Percentiles rank a stretch among this genome's conserved stretches.
phyloP scores from a whole-genome alignment of 35 echinoderm and acorn worm species.

The Diadema setosum region DNA sequence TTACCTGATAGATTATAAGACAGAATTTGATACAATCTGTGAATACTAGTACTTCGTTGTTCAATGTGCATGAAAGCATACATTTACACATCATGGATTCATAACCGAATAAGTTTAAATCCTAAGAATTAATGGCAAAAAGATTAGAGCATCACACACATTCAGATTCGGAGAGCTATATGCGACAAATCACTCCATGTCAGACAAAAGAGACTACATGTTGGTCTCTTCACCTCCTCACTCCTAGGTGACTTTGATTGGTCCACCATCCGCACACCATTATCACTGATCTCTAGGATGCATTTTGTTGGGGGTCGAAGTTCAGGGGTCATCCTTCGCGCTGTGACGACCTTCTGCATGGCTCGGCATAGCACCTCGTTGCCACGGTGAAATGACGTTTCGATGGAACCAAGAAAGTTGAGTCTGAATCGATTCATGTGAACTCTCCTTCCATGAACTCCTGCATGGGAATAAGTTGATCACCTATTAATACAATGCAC shows the following conservation, averaged over 20 bases:
- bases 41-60: too few species aligned
- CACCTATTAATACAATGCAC: too few species aligned
- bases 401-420: slow-evolving; percentile 80
- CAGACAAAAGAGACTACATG: neutral
- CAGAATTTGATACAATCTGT: too few species aligned
- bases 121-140: too few species aligned
- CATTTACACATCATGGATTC: too few species aligned
- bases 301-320: slow-evolving; percentile 68
- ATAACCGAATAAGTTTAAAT: too few species aligned
- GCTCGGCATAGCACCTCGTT: slow-evolving; percentile 92
- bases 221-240: slow-evolving; percentile 13
- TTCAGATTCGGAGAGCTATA: too few species aligned
- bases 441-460: slow-evolving; percentile 28
- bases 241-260: slow-evolving; percentile 57
- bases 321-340: slow-evolving; percentile 61
- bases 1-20: too few species aligned
- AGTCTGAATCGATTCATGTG: slow-evolving; percentile 75
- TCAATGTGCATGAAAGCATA: too few species aligned
- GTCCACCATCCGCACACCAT: slow-evolving; percentile 90
- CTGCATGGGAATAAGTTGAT: slow-evolving; percentile 42
- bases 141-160: too few species aligned
- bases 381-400: slow-evolving; percentile 81
- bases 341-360: slow-evolving; percentile 97
- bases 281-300: slow-evolving; percentile 92
- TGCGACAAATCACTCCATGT: too few species aligned